Evolutionary conservation across 2,888 invertebrate genomes (phyloP).

Genomic region (Mactromeris polynyma): DNA sequence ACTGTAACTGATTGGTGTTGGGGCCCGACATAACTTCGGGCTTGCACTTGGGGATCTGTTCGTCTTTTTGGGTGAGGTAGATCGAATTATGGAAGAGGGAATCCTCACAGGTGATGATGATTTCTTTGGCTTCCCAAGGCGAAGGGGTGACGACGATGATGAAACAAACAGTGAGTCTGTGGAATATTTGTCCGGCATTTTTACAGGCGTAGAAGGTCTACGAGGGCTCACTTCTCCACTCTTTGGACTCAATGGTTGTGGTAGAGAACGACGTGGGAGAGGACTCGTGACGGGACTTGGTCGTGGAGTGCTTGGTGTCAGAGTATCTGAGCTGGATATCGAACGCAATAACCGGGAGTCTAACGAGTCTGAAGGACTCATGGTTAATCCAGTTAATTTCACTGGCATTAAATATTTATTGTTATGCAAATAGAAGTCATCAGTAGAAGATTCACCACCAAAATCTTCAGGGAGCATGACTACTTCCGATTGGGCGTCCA

Average conservation of each 20-base stretch:
- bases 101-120: conserved; percentile 78
- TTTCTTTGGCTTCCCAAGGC: conserved; percentile 73
- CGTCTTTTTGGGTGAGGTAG: conserved; percentile 73
- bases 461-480: conserved; percentile 75
- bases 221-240: conserved; percentile 77
- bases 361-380: conserved; percentile 80
- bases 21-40: conserved; percentile 84
- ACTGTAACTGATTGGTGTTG: conserved; percentile 86
- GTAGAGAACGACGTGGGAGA: conserved; percentile 79
- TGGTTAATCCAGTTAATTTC: conserved; percentile 58
- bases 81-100: conserved; percentile 75
- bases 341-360: conserved; percentile 77
- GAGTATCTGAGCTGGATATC: conserved; percentile 84
- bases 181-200: conserved; percentile 73
- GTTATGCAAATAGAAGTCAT: conserved; percentile 75
- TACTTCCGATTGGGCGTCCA: conserved; percentile 73
- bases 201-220: conserved; percentile 77
- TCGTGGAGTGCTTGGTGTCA: conserved; percentile 84
- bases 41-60: conserved; percentile 82
- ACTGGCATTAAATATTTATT: conserved; percentile 71
- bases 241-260: conserved; percentile 70
- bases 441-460: conserved; percentile 78
- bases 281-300: conserved; percentile 84
- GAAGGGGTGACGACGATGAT: conserved; percentile 82
- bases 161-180: conserved; percentile 81